phyloP scores from a whole-genome alignment of 2,888 invertebrate genomes.

The Amphipoea oculea region DNA sequence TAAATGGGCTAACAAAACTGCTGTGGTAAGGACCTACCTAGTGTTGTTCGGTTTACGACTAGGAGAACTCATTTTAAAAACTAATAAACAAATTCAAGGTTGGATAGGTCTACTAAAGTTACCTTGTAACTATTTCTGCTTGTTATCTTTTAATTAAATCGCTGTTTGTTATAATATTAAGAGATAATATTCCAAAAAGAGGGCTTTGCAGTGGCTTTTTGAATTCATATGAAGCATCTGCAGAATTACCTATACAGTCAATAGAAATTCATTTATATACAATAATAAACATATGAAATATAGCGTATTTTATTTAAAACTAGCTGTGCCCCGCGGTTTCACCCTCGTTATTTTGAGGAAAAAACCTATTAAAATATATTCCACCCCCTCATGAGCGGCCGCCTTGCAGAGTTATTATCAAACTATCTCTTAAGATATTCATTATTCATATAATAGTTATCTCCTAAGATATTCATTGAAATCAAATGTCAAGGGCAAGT shows the following conservation, averaged over 20 bases:
- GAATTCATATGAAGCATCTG: background rate
- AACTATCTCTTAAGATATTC: no score
- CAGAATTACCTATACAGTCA: background rate
- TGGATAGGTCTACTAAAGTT: no score
- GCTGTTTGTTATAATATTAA: background rate
- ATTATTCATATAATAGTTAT: no score
- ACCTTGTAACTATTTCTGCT: background rate
- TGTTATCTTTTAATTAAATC: background rate
- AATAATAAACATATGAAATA: no score
- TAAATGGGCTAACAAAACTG: slow-evolving; percentile 91
- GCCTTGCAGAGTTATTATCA: no score
- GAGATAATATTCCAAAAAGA: background rate
- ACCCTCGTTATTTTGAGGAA: no score
- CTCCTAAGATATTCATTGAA: no score
- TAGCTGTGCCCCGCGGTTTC: no score
- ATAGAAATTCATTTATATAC: background rate
- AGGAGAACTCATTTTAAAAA: background rate
- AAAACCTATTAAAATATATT: no score
- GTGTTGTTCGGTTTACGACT: background rate
- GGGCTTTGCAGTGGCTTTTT: background rate
- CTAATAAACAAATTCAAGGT: background rate
- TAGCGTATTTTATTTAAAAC: background rate
- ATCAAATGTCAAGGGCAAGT: no score
- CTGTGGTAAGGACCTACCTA: slow-evolving; percentile 78
- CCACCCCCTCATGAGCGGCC: no score